Evolutionary conservation across 2,888 invertebrate genomes (phyloP).

Genomic region (Cactoblastis cactorum): DNA sequence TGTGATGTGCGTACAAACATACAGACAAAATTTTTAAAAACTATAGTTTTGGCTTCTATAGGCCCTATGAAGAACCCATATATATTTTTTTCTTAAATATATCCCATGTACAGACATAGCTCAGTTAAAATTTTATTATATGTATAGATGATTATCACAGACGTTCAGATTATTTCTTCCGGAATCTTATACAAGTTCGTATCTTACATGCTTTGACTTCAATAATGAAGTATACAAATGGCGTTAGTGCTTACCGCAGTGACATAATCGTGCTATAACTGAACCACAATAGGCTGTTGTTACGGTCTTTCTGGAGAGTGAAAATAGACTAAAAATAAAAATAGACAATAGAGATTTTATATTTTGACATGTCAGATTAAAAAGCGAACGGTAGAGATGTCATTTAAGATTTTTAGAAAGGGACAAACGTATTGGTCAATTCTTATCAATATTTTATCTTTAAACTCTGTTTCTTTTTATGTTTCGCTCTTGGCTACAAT

Average conservation of each 20-base stretch:
- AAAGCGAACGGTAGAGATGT: neutral
- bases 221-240: neutral
- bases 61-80: no score
- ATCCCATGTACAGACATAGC: no score
- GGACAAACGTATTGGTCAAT: no score
- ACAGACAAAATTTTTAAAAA: no score
- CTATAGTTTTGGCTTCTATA: no score
- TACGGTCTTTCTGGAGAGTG: conserved; percentile 1
- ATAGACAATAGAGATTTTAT: neutral
- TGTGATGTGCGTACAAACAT: no score
- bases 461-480: no score
- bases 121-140: neutral
- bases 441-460: no score
- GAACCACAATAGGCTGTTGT: conserved; percentile 3
- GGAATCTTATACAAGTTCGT: neutral
- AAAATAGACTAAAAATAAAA: neutral
- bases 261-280: neutral
- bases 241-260: neutral
- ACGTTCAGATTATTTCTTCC: neutral
- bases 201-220: neutral
- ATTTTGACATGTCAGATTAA: no score
- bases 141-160: neutral
- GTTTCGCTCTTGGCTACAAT: no score
- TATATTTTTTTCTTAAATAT: neutral
- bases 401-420: no score